A percentile compares a stretch with the other conserved stretches of the same genome.
Conservation (phyloP, 2,797 vertebrate genomes). For the Muscicapa striata region DNA sequence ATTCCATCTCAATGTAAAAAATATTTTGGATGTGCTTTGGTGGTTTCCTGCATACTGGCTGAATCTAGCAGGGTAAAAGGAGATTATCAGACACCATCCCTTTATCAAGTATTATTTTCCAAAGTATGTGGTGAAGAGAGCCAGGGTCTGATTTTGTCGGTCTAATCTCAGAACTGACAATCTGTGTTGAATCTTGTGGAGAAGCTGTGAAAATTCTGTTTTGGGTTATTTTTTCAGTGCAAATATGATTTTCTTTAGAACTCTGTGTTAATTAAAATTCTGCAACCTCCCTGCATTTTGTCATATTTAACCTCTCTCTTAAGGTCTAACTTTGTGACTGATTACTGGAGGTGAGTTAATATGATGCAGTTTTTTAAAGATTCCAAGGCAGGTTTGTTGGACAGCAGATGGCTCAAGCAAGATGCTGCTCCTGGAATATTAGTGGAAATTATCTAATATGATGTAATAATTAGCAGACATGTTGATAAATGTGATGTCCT, state of each 20-base stretch:
- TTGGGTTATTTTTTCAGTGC: not conserved
- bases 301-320: not conserved
- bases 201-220: not conserved
- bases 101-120: not conserved
- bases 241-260: not conserved
- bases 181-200: not conserved
- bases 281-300: not conserved
- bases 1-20: not conserved
- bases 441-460: not conserved
- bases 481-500: not conserved
- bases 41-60: not conserved
- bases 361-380: not conserved
- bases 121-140: not conserved
- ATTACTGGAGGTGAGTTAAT: not conserved
- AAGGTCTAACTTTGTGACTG: not conserved
- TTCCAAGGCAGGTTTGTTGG: not conserved
- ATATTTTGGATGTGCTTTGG: not conserved
- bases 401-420: not conserved
- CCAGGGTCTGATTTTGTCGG: constrained; percentile 1
- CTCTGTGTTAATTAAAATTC: not conserved
- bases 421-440: not conserved
- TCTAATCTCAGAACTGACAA: not conserved
- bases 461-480: not conserved
- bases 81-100: not conserved
- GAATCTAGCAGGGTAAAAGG: not conserved